These are phyloP conservation scores for Drosophila ironensis DNA, from an alignment of 1,140 invertebrate species.

Conservation along the genomic window DNA sequence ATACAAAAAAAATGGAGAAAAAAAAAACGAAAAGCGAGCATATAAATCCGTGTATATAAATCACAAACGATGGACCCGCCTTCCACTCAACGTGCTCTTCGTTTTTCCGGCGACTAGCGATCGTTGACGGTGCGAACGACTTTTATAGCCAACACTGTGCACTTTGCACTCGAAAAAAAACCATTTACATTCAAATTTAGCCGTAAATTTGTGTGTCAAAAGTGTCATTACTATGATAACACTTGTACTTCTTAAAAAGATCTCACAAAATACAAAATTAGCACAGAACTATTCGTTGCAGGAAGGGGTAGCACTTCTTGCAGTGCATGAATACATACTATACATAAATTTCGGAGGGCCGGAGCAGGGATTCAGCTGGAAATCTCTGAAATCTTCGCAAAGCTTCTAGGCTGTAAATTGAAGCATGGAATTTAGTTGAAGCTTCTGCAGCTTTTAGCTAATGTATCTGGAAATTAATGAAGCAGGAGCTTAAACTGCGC, in stretches of 20 bases:
- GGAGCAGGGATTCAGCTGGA: too few relatives aligned
- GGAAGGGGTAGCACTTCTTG: too few relatives aligned
- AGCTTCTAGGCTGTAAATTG: background rate
- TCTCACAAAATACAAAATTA: too few relatives aligned
- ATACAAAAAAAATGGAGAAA: constrained; percentile 25
- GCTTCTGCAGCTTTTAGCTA: constrained; percentile 5
- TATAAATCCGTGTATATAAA: constrained; percentile 24
- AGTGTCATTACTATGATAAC: too few relatives aligned
- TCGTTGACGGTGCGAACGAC: constrained; percentile 51
- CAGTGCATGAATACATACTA: too few relatives aligned
- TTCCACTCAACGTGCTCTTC: constrained; percentile 49
- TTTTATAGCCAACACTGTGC: constrained; percentile 74
- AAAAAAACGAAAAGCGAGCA: too few relatives aligned
- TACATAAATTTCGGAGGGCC: too few relatives aligned
- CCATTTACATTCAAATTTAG: background rate
- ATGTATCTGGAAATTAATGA: background rate
- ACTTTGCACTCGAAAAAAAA: background rate
- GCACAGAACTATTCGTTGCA: too few relatives aligned
- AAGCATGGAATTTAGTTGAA: constrained; percentile 8
- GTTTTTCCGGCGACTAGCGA: constrained; percentile 48
- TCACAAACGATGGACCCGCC: constrained; percentile 49
- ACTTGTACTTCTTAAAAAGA: too few relatives aligned
- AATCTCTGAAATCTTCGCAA: background rate
- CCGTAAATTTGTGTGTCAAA: too few relatives aligned
- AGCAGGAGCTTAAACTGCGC: background rate